Conservation (phyloP, 2,888 invertebrate genomes). For the Lymantria dispar region DNA sequence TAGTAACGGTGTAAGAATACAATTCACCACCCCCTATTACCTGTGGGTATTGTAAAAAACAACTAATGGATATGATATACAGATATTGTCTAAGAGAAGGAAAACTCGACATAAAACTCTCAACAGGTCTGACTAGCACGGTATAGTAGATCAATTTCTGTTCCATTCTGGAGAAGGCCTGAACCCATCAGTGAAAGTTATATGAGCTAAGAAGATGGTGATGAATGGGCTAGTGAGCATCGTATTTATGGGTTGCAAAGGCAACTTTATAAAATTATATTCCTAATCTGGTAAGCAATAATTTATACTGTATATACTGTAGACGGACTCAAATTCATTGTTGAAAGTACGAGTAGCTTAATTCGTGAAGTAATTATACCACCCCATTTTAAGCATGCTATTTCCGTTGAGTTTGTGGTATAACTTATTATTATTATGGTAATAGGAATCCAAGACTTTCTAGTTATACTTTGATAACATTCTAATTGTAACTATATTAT, state of each 20-base stretch:
- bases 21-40: too few species aligned
- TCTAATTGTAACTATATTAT: conserved; percentile 7
- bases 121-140: too few species aligned
- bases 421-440: conserved; percentile 27
- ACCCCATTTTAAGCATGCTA: conserved; percentile 26
- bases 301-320: neutral
- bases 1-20: too few species aligned
- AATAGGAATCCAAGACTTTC: conserved; percentile 21
- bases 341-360: conserved; percentile 3
- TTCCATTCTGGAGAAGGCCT: too few species aligned
- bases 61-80: too few species aligned
- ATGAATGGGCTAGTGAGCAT: too few species aligned
- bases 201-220: too few species aligned
- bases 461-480: conserved; percentile 11
- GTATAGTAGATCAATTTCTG: too few species aligned
- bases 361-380: conserved; percentile 16
- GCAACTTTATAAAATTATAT: neutral
- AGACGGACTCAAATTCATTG: conserved; percentile 3
- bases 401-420: conserved; percentile 17
- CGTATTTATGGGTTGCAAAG: neutral
- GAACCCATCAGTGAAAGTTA: too few species aligned
- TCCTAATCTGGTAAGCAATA: neutral
- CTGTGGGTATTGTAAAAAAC: too few species aligned
- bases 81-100: too few species aligned
- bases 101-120: too few species aligned